phyloP scores from a whole-genome alignment of 2,888 invertebrate species.

The Venusia cambrica region DNA sequence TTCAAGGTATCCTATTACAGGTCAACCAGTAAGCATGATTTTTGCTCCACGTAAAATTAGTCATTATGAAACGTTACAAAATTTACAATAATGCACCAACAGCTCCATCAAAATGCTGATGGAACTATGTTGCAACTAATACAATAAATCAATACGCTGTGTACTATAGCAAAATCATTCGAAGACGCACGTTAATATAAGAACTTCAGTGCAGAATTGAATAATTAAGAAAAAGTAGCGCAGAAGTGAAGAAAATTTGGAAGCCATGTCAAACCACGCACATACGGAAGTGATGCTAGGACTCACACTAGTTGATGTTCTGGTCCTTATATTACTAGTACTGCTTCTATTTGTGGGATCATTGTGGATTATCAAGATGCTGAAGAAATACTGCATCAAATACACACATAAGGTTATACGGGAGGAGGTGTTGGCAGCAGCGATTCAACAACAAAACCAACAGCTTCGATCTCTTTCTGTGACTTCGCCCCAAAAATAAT shows the following conservation, averaged over 20 bases:
- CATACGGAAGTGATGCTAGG: constrained; percentile 48
- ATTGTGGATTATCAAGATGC: constrained; percentile 35
- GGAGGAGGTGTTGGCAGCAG: constrained; percentile 32
- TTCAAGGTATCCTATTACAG: no score
- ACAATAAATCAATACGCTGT: no score
- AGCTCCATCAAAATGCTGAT: no score
- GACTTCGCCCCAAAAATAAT: constrained; percentile 6
- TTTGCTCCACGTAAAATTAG: no score
- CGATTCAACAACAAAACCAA: constrained; percentile 18
- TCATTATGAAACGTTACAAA: no score
- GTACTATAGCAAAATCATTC: no score
- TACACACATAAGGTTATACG: constrained; percentile 41
- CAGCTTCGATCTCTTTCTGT: constrained; percentile 20
- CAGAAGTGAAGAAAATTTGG: not conserved
- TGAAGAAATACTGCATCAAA: constrained; percentile 37
- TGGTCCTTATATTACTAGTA: constrained; percentile 36
- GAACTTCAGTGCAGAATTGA: no score
- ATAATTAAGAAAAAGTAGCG: not conserved
- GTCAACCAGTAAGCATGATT: no score
- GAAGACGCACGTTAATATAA: no score
- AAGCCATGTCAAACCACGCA: constrained; percentile 40
- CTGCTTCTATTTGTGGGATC: constrained; percentile 36
- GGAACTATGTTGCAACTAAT: no score
- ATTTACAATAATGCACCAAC: no score
- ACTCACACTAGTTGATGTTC: constrained; percentile 40